Conservation (phyloP, 2,797 vertebrate genomes). For the Bufotes viridis region DNA sequence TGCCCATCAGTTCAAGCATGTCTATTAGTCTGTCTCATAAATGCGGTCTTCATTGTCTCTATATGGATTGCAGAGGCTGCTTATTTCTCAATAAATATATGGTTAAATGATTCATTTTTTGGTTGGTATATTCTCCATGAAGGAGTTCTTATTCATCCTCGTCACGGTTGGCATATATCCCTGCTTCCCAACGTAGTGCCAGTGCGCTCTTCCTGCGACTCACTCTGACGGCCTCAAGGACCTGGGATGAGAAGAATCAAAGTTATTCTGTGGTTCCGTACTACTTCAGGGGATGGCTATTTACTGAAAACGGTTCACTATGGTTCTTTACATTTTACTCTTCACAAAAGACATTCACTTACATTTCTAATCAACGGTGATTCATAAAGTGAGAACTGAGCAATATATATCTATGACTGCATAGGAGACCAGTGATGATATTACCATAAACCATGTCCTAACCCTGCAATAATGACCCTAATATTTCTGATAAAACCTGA, state of each 20-base stretch:
- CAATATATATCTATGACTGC: background rate
- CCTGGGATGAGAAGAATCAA: constrained; percentile 74
- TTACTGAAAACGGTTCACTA: background rate
- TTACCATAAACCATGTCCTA: background rate
- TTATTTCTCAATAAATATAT: constrained; percentile 77
- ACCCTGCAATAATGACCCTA: background rate
- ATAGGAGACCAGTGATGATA: background rate
- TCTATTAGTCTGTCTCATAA: constrained; percentile 14
- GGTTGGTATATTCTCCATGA: constrained; percentile 68
- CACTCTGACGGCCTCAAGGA: constrained; percentile 94
- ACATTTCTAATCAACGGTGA: background rate
- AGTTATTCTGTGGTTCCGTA: background rate
- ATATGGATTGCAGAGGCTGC: constrained; percentile 68
- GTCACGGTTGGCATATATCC: constrained; percentile 86
- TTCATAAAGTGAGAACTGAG: too few relatives aligned
- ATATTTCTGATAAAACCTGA: too few relatives aligned
- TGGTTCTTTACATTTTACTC: background rate
- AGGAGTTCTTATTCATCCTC: constrained; percentile 75
- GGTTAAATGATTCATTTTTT: constrained; percentile 72
- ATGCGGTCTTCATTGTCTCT: constrained; percentile 69
- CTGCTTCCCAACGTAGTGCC: constrained; percentile 87
- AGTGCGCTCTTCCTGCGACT: constrained; percentile 95
- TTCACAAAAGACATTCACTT: constrained; percentile 15
- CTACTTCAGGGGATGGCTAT: constrained; percentile 1
- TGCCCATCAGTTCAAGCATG: constrained; percentile 23